A percentile compares a stretch with the other conserved stretches of the same genome.
Conservation (phyloP, 2,797 vertebrate species). For the Jordanella pulchra region DNA sequence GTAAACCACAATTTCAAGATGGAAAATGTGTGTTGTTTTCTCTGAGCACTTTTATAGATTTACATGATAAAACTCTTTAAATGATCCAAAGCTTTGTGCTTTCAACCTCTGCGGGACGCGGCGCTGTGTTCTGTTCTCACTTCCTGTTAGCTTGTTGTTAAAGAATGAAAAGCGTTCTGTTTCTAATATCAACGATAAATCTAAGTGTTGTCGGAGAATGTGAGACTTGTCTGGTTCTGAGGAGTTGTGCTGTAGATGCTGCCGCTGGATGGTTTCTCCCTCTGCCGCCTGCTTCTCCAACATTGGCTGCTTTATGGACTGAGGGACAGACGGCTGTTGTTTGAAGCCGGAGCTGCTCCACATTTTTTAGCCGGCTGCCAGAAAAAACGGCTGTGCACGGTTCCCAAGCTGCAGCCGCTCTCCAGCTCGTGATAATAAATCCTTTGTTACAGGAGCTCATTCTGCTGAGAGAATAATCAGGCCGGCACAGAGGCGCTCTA, state of each 20-base stretch:
- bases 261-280: slow-evolving; percentile 20
- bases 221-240: too few relatives aligned
- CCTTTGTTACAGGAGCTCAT: slow-evolving; percentile 73
- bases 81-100: too few relatives aligned
- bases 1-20: too few relatives aligned
- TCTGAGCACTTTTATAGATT: too few relatives aligned
- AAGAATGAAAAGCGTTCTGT: too few relatives aligned
- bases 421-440: slow-evolving; percentile 69
- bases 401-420: slow-evolving; percentile 64
- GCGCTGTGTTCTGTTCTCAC: too few relatives aligned
- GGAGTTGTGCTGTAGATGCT: neutral
- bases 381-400: slow-evolving; percentile 37
- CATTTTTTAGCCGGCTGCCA: slow-evolving; percentile 56
- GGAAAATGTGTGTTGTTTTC: too few relatives aligned
- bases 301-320: slow-evolving; percentile 53
- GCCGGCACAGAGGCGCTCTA: slow-evolving; percentile 60
- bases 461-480: slow-evolving; percentile 69
- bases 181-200: too few relatives aligned
- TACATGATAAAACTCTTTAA: too few relatives aligned
- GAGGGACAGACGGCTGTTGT: slow-evolving; percentile 47
- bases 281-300: slow-evolving; percentile 30
- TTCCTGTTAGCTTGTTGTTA: too few relatives aligned
- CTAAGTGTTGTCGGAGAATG: too few relatives aligned
- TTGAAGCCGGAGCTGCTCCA: slow-evolving; percentile 49
- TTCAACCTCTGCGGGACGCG: too few relatives aligned